Percentiles rank a stretch among this genome's conserved stretches.
These are phyloP conservation scores for Iguana delicatissima DNA, from an alignment of 2,797 vertebrate genomes.

Conservation along the genomic window DNA sequence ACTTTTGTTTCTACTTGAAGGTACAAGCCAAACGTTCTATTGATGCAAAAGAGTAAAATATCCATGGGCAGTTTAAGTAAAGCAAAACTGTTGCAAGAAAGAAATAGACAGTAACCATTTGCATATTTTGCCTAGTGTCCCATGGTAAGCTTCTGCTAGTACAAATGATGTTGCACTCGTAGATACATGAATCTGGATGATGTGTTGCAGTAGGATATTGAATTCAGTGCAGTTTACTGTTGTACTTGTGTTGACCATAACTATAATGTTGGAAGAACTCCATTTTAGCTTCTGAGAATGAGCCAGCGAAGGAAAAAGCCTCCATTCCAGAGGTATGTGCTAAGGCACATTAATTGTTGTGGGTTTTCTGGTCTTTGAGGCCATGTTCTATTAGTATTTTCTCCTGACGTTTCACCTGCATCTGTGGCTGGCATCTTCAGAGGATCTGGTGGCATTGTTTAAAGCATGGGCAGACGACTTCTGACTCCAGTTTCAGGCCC, in stretches of 20 bases:
- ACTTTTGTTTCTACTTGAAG: conserved; percentile 1
- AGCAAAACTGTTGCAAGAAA: background rate
- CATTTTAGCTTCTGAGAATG: background rate
- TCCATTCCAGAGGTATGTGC: background rate
- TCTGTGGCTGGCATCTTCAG: too few relatives aligned
- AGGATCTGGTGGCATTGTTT: too few relatives aligned
- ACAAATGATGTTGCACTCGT: background rate
- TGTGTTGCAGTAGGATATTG: background rate
- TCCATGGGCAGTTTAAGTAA: background rate
- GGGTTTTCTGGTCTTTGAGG: too few relatives aligned
- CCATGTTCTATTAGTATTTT: too few relatives aligned
- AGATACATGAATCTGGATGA: background rate
- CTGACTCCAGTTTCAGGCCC: too few relatives aligned
- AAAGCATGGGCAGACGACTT: too few relatives aligned
- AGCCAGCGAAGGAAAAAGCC: background rate
- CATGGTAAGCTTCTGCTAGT: background rate
- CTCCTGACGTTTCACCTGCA: too few relatives aligned
- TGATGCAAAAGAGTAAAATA: background rate
- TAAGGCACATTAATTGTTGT: too few relatives aligned
- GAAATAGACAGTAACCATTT: background rate
- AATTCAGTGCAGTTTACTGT: too few relatives aligned
- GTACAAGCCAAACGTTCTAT: background rate
- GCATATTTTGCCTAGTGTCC: background rate
- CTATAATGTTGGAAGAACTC: background rate
- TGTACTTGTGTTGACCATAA: too few relatives aligned